These are phyloP conservation scores for Monopterus albus DNA, from an alignment of 2,113 vertebrate genomes.

Conservation along the genomic window DNA sequence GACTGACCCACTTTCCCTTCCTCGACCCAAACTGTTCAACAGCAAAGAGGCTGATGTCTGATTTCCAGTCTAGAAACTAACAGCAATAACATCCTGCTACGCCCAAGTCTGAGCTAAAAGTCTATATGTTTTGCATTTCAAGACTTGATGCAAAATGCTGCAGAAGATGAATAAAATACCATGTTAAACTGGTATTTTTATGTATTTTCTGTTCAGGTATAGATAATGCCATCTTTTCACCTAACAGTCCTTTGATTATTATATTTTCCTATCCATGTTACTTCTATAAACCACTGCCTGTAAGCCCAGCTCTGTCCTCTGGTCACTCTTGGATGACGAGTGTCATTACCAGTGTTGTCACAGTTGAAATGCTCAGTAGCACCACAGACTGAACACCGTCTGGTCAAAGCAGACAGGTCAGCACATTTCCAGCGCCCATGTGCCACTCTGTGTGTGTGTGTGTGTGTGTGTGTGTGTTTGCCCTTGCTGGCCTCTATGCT, in stretches of 20 bases:
- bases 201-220: constrained; percentile 12
- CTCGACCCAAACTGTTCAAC: constrained; percentile 64
- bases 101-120: not conserved
- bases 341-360: constrained; percentile 52
- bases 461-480: constrained; percentile 61
- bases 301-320: constrained; percentile 41
- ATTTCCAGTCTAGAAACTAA: constrained; percentile 43
- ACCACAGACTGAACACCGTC: constrained; percentile 66
- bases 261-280: constrained; percentile 31
- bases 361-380: constrained; percentile 52
- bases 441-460: constrained; percentile 52
- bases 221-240: constrained; percentile 38
- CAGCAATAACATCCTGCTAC: constrained; percentile 43
- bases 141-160: constrained; percentile 6
- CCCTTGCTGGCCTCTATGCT: constrained; percentile 64
- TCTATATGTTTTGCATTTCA: not conserved
- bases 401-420: constrained; percentile 68
- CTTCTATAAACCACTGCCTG: constrained; percentile 16
- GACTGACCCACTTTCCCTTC: constrained; percentile 70
- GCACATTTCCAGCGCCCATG: constrained; percentile 72
- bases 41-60: constrained; percentile 65
- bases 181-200: not conserved
- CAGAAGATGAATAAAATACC: not conserved
- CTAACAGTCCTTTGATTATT: constrained; percentile 27
- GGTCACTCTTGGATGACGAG: constrained; percentile 59